phyloP scores from a whole-genome alignment of 2,797 vertebrate species.

The Sorex maritimensis region DNA sequence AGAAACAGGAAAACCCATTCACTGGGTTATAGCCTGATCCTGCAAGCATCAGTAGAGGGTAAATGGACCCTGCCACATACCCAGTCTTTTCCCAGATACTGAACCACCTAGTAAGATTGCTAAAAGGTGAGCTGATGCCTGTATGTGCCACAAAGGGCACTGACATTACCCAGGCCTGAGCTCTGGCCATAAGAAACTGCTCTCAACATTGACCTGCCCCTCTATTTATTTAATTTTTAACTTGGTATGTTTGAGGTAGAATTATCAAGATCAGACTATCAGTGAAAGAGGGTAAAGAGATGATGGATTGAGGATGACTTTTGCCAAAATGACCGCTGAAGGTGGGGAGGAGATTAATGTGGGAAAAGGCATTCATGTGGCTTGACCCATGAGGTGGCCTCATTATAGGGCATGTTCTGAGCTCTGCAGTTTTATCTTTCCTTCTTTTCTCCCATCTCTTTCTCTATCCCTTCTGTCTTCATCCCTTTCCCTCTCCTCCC shows the following conservation, averaged over 20 bases:
- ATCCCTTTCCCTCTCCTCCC: background rate
- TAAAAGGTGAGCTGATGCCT: background rate
- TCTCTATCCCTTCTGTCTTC: fast-evolving
- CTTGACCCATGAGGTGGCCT: background rate
- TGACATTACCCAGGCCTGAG: background rate
- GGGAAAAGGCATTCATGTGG: background rate
- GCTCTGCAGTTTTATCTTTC: background rate
- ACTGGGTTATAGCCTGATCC: too few species aligned
- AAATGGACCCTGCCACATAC: too few species aligned
- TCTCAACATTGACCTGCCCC: background rate
- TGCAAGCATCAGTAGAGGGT: too few species aligned
- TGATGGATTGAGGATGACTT: background rate
- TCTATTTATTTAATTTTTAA: background rate
- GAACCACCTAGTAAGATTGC: background rate
- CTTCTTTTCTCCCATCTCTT: background rate
- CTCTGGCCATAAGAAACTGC: background rate
- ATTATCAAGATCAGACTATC: background rate
- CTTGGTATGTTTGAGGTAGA: background rate
- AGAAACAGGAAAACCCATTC: background rate
- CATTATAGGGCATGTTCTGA: background rate
- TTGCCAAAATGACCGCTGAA: background rate
- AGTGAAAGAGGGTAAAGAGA: background rate
- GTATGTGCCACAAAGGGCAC: background rate
- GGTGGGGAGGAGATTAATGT: background rate
- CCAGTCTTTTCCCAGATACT: background rate